phyloP scores from a whole-genome alignment of 2,888 invertebrate species.

The Tipula vernalis region DNA sequence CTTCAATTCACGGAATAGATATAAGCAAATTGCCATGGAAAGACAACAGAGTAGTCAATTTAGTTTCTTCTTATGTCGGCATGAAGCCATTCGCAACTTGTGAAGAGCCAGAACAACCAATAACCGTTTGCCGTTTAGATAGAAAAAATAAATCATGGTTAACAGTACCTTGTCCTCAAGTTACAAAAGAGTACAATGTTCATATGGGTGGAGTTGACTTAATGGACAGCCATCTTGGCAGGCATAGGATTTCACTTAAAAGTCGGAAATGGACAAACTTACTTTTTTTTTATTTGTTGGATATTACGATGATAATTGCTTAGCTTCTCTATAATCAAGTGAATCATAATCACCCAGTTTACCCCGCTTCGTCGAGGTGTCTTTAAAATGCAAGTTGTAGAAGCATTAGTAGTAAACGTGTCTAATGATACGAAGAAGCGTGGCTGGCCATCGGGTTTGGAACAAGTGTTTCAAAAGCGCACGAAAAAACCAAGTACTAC shows the following conservation, averaged over 20 bases:
- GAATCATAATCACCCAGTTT: background rate
- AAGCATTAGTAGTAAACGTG: background rate
- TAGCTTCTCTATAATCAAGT: constrained; percentile 18
- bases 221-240: constrained; percentile 21
- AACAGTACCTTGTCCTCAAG: constrained; percentile 17
- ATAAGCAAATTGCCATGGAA: constrained; percentile 22
- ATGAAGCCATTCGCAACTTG: constrained; percentile 19
- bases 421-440: background rate
- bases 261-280: constrained; percentile 19
- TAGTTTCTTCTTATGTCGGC: constrained; percentile 27
- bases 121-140: constrained; percentile 13
- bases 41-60: constrained; percentile 26
- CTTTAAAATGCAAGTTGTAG: background rate
- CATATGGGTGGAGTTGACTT: constrained; percentile 23
- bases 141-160: background rate
- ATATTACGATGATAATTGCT: constrained; percentile 19
- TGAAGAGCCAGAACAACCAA: constrained; percentile 14
- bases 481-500: too few relatives aligned
- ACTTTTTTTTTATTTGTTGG: constrained; percentile 18
- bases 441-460: background rate
- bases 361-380: background rate
- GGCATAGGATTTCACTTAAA: constrained; percentile 18
- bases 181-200: constrained; percentile 21
- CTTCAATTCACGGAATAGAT: constrained; percentile 16
- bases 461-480: too few relatives aligned